Evolutionary conservation across 2,113 vertebrate species (phyloP).

Genomic region (Lichenostomus cassidix): DNA sequence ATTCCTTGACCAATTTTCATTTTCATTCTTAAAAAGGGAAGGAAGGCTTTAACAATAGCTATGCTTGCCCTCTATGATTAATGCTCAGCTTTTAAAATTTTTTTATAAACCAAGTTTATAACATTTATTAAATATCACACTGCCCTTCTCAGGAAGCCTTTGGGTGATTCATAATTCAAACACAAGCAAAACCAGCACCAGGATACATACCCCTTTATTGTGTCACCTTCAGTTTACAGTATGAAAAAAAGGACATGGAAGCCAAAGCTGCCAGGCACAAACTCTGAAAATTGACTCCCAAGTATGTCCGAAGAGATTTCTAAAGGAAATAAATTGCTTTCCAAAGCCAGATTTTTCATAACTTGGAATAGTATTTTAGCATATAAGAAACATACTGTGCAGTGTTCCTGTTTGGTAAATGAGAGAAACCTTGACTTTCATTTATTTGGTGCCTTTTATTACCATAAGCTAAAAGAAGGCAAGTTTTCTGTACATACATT

Average conservation of each 20-base stretch:
- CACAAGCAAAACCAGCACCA: background rate
- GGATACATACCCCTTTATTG: background rate
- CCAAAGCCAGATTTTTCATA: background rate
- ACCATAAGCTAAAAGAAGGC: background rate
- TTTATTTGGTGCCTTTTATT: background rate
- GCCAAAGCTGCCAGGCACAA: background rate
- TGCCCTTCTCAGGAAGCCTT: background rate
- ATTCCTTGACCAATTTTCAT: background rate
- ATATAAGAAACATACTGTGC: background rate
- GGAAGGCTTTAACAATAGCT: background rate
- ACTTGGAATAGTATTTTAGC: background rate
- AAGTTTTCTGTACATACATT: background rate
- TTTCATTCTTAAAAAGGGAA: background rate
- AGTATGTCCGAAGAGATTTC: background rate
- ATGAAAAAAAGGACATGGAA: background rate
- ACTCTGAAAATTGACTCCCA: background rate
- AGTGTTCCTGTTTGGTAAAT: background rate
- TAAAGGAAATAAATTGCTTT: background rate
- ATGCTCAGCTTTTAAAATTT: background rate
- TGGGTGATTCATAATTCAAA: background rate
- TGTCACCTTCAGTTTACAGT: conserved; percentile 15
- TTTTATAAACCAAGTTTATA: background rate
- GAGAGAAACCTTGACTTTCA: background rate
- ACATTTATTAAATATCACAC: background rate
- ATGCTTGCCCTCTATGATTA: background rate